Base-by-base conservation (phyloP, 2,113 vertebrate genomes). In the Petaurus breviceps region DNA sequence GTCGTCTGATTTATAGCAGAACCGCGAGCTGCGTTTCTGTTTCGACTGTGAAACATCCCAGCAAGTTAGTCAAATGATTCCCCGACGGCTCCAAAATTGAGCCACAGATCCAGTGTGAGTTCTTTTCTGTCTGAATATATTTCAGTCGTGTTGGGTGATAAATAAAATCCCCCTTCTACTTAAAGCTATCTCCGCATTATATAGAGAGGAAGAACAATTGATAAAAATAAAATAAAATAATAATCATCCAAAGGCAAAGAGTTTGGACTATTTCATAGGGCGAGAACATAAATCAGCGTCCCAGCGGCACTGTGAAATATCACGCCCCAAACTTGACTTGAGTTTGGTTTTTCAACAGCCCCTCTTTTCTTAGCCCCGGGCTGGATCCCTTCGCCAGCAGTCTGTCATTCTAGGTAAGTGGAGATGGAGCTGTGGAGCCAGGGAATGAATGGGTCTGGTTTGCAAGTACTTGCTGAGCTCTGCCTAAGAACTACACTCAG, bases 1-100 rank as follows among this genome's bases (percentile, higher is more conserved):
- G 97, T 1, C 4, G 31, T 95, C 68, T 97, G 97, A 98, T 98
- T 98, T 98, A 98, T 97, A 96, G 97, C 96, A 97, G 93, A 95
- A 95, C 96, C 96, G 97, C 94, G 96, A 94, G 93, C 95, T 97
- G 96, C 94, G 91, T 97, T 98, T 98, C 97, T 97, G 93, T 97
- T 97, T 97, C 97, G 96, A 98, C 97, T 97, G 97, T 97, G 97
- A 97, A 98, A 96, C 28, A 97, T 97, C 97, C 97, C 96, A 97
- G 94, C 96, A 97, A 95, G 95, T 97, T 98, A 97, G 97, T 97
- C 97, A 98, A 97, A 98, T 98, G 96, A 97, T 96, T 97, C 97
- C 97, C 97, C 95, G 97, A 98, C 94, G 97, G 96, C 95, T 97
- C 94, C 97, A 97, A 95, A 94, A 96, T 97, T 97, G 97, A 96